Percentiles rank a stretch among this genome's conserved stretches.
Evolutionary conservation across 2,113 vertebrate genomes (phyloP).

Genomic region (Hemicordylus capensis): DNA sequence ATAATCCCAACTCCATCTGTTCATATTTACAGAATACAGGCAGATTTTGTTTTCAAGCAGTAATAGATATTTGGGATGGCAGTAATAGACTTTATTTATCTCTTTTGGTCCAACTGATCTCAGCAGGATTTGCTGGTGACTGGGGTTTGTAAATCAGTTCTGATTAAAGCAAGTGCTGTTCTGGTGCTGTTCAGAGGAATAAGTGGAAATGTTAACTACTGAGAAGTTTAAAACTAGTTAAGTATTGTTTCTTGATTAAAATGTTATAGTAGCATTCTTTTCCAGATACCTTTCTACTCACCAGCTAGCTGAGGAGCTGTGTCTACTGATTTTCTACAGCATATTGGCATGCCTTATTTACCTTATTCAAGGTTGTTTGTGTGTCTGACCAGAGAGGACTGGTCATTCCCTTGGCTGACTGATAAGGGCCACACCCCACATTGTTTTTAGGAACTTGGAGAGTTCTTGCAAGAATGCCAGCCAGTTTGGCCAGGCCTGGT

Average conservation of each 20-base stretch:
- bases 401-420: not conserved
- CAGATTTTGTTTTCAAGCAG: conserved; percentile 1
- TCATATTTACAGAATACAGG: conserved; percentile 5
- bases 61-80: conserved; percentile 6
- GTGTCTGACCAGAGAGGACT: not conserved
- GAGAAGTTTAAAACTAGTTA: not conserved
- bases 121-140: not conserved
- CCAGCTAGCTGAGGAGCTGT: not conserved
- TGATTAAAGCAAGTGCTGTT: not conserved
- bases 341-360: not conserved
- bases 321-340: not conserved
- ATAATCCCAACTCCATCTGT: conserved; percentile 20
- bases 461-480: not conserved
- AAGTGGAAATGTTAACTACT: not conserved
- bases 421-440: not conserved
- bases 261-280: not conserved
- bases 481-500: not conserved
- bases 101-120: not conserved
- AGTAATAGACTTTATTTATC: conserved; percentile 10
- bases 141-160: not conserved
- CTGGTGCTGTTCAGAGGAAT: not conserved
- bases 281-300: not conserved
- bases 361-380: not conserved
- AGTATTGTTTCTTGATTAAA: not conserved
- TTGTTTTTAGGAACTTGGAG: not conserved